These are phyloP conservation scores for Drosophila leontia DNA, from an alignment of 1,140 invertebrate genomes.

Conservation along the genomic window DNA sequence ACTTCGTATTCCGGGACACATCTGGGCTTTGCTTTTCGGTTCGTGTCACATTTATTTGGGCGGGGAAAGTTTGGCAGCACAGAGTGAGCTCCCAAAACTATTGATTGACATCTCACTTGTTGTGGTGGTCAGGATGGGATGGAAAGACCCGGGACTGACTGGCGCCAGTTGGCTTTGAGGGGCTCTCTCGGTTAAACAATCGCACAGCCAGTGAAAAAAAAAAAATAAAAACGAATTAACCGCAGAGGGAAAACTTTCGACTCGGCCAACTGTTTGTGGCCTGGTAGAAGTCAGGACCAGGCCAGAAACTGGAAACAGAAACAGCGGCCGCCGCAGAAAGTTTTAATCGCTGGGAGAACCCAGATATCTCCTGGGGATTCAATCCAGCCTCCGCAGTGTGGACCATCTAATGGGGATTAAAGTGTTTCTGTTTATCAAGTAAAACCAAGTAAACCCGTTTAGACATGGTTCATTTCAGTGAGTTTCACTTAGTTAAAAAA, in stretches of 20 bases:
- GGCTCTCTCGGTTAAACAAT: constrained; percentile 34
- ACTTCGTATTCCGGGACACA: not conserved
- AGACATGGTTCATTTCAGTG: not conserved
- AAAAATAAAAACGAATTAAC: constrained; percentile 45
- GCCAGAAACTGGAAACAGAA: constrained; percentile 24
- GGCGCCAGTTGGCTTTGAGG: constrained; percentile 43
- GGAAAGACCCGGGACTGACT: constrained; percentile 5
- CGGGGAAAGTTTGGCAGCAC: constrained; percentile 2
- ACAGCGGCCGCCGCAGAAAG: constrained; percentile 30
- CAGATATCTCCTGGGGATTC: constrained; percentile 8
- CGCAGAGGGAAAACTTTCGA: constrained; percentile 42
- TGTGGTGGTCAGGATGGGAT: constrained; percentile 16
- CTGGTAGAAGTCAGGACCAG: constrained; percentile 11
- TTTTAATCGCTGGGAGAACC: constrained; percentile 33
- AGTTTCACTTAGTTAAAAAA: not conserved
- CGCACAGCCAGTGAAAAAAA: constrained; percentile 25
- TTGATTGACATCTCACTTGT: constrained; percentile 53
- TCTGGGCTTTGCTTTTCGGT: not conserved
- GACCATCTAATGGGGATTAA: constrained; percentile 34
- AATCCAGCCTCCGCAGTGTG: constrained; percentile 1
- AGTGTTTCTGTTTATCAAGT: constrained; percentile 33
- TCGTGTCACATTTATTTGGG: constrained; percentile 7
- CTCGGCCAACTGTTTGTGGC: constrained; percentile 38
- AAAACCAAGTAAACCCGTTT: constrained; percentile 8
- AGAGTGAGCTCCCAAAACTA: constrained; percentile 10